phyloP scores from a whole-genome alignment of 2,113 vertebrate species.

The Cheirogaleus medius region DNA sequence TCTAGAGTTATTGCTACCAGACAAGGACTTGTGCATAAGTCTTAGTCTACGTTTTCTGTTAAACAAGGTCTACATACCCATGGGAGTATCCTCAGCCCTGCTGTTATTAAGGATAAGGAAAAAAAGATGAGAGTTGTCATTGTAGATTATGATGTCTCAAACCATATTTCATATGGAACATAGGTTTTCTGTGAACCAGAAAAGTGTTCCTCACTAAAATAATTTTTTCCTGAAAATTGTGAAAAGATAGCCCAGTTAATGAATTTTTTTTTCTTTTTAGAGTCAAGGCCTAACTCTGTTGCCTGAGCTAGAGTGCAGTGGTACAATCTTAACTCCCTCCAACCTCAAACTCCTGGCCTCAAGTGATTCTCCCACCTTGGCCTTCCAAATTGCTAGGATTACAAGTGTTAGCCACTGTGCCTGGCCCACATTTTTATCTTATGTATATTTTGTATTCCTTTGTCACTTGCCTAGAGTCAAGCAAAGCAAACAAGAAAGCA shows the following conservation, averaged over 20 bases:
- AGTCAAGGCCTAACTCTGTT: too few species aligned
- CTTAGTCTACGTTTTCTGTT: background rate
- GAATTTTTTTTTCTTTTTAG: background rate
- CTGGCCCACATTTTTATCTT: background rate
- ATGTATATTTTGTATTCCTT: background rate
- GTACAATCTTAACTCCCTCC: too few species aligned
- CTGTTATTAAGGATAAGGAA: background rate
- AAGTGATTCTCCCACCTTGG: too few species aligned
- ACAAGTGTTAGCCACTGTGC: too few species aligned
- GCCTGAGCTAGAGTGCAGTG: too few species aligned
- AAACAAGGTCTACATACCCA: background rate
- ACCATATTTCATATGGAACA: background rate
- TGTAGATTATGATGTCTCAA: background rate
- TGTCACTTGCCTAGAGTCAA: background rate
- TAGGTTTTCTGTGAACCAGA: background rate
- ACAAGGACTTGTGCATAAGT: background rate
- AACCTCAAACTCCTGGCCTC: too few species aligned
- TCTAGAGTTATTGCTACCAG: background rate
- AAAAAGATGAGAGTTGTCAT: background rate
- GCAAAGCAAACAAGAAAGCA: background rate
- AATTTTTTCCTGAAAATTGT: background rate
- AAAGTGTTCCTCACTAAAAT: background rate
- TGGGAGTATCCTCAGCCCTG: background rate
- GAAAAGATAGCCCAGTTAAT: background rate
- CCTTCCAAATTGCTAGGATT: too few species aligned